Percentiles rank a stretch among this genome's conserved stretches.
Evolutionary conservation across 1,140 invertebrate species (phyloP).

Genomic region (Apis laboriosa): DNA sequence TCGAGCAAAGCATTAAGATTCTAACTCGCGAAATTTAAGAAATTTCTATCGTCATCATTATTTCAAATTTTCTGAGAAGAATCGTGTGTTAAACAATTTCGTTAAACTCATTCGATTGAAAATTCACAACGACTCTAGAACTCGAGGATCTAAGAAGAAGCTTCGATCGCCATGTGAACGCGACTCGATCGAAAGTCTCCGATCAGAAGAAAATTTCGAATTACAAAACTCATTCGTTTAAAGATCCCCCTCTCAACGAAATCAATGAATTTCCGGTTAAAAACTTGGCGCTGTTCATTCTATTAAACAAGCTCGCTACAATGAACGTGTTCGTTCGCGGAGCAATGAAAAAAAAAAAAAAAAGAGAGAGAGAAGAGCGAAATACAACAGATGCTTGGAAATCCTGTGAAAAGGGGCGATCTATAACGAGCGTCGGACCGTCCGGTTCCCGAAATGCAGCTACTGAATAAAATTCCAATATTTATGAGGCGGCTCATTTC

Average conservation of each 20-base stretch:
- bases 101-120: neutral
- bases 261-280: conserved; percentile 19
- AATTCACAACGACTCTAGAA: too few species aligned
- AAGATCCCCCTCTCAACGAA: neutral
- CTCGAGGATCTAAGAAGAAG: too few species aligned
- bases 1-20: too few species aligned
- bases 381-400: conserved; percentile 43
- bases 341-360: too few species aligned
- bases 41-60: too few species aligned
- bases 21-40: too few species aligned
- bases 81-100: neutral
- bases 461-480: conserved; percentile 56
- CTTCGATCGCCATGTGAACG: neutral
- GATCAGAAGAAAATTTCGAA: neutral
- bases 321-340: conserved; percentile 14
- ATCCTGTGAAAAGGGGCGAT: conserved; percentile 39
- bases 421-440: conserved; percentile 48
- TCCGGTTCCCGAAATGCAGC: conserved; percentile 47
- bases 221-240: neutral
- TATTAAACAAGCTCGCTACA: conserved; percentile 25
- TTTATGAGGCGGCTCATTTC: conserved; percentile 52
- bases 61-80: too few species aligned
- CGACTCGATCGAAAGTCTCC: neutral
- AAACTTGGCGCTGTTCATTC: neutral
- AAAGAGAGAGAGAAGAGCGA: neutral